Evolutionary conservation across 2,888 invertebrate species (phyloP).

Genomic region (Tribolium freemani): DNA sequence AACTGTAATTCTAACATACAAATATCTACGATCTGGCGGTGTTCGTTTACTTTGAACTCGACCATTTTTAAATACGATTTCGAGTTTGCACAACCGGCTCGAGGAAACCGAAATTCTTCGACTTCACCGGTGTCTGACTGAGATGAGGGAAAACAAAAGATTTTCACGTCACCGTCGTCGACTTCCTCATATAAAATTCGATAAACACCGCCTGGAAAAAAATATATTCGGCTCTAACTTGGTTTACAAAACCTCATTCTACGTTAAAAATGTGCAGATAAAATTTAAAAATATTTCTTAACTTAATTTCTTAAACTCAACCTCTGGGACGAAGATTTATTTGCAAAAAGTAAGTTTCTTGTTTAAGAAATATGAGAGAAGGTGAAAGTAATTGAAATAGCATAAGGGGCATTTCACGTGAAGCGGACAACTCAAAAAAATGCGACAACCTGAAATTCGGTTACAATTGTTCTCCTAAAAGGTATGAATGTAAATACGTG

Average conservation of each 20-base stretch:
- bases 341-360: too few relatives aligned
- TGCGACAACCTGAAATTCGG: too few relatives aligned
- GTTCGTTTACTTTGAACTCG: conserved; percentile 78
- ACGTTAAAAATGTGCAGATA: too few relatives aligned
- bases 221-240: background rate
- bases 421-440: too few relatives aligned
- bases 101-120: conserved; percentile 89
- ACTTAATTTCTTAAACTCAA: too few relatives aligned
- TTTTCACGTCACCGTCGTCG: conserved; percentile 91
- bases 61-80: conserved; percentile 90
- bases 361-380: too few relatives aligned
- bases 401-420: too few relatives aligned
- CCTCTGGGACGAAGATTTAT: too few relatives aligned
- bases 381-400: too few relatives aligned
- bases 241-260: background rate
- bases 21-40: conserved; percentile 80
- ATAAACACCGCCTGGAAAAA: conserved; percentile 76
- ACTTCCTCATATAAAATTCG: conserved; percentile 90
- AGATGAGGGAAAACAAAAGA: conserved; percentile 90
- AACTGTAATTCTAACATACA: conserved; percentile 82
- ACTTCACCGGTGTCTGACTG: conserved; percentile 84
- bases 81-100: conserved; percentile 92
- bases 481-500: too few relatives aligned
- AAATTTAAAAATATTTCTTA: too few relatives aligned
- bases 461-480: too few relatives aligned